These are phyloP conservation scores for Meghimatium bilineatum DNA, from an alignment of 2,888 invertebrate genomes.

Conservation along the genomic window DNA sequence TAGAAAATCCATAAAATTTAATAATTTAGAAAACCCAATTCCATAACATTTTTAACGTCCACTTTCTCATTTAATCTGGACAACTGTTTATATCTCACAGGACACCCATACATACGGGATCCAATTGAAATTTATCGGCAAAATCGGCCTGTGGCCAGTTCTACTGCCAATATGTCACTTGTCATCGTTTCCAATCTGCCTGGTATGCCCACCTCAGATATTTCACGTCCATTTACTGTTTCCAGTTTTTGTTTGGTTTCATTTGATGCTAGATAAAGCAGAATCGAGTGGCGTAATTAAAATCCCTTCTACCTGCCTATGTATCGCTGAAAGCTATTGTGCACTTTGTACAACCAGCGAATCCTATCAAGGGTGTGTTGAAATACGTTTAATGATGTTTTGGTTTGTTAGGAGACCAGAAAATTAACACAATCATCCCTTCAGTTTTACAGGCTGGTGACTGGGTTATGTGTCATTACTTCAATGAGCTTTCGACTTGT, in stretches of 20 bases:
- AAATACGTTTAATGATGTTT: not conserved
- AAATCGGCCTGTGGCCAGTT: not conserved
- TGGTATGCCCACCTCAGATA: not conserved
- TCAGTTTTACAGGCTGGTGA: not conserved
- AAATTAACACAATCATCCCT: not conserved
- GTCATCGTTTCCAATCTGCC: not conserved
- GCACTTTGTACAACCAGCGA: not conserved
- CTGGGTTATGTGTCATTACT: not conserved
- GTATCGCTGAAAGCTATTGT: not conserved
- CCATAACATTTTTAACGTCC: too few relatives aligned
- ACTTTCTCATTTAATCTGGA: too few relatives aligned
- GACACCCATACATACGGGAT: too few relatives aligned
- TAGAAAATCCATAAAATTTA: too few relatives aligned
- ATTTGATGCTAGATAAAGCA: not conserved
- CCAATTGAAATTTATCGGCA: not conserved
- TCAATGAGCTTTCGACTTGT: not conserved
- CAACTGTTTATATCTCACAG: too few relatives aligned
- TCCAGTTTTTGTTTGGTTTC: not conserved
- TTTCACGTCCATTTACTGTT: not conserved
- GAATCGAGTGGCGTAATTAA: not conserved
- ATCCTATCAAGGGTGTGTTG: not conserved
- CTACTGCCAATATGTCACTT: not conserved
- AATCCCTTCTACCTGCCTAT: not conserved
- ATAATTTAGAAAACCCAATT: too few relatives aligned
- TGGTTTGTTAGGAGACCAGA: not conserved